Base-by-base conservation (phyloP, 2,113 vertebrate genomes). In the Plecturocebus donacophilus region DNA sequence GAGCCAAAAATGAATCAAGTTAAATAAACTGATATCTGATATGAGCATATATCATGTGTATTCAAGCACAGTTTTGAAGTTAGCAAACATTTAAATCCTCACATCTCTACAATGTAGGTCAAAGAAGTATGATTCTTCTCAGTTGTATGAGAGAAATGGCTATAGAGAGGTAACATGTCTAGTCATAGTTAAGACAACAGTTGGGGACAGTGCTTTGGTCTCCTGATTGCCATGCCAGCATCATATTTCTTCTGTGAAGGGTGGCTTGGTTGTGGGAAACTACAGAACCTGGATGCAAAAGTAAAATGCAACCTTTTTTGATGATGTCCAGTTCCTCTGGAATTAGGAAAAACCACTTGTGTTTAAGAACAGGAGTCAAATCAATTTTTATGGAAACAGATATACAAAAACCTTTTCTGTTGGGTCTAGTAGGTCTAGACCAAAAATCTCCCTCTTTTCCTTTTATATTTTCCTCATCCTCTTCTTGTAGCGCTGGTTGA, bases 401-500 rank as follows among this genome's bases (percentile, higher is more conserved):
- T 90, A 58, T 35, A 54, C 23, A 56, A 3, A 13, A 75, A 32
- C 73, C 27, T 80, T 94, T 84, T 80, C 93, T 83, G 47, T 49
- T 90, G 40, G 27, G 19, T 61, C 14, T 42, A 88, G 1, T 6
- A 40, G 25, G 58, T 66, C 64, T 71, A 23, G 38, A 89, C 47
- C 64, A 64, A 66, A 94, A 61, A 58, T 45, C 38, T 82, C 56
- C 75, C 3, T 42, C 25, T 82, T 52, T 84, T 80, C 73, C 66
- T 85, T 68, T 99, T 98, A 99, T 98, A 99, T 99, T 98, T 99
- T 99, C 98, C 99, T 99, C 95, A 99, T 98, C 87, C 99, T 99
- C 95, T 99, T 99, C 98, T 99, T 99, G 93, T 99, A 99, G 92
- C 99, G 99, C 97, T 99, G 99, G 97, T 99, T 99, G 98, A 99